Base-by-base conservation (phyloP, 2,888 invertebrate genomes). In the Drosophila niveifrons region DNA sequence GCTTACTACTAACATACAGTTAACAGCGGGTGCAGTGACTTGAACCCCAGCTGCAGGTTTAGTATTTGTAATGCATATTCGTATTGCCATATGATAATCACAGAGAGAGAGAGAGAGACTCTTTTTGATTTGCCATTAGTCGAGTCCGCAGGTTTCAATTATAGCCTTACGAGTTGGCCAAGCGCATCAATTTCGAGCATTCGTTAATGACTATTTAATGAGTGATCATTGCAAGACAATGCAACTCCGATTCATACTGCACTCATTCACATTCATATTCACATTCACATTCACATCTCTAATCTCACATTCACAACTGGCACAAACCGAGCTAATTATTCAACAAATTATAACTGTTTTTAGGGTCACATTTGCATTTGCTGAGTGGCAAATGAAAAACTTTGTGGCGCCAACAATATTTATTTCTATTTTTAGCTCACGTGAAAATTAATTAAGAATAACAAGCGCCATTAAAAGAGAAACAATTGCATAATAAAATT, bases 31-130 rank as follows among this genome's bases (percentile, higher is more conserved):
- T 67, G 77, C 75, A 75, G 66, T 72, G 72, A 77, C 72, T 70
- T 53, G 63, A 76, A 66, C 63, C 75, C 75, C 59, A 53, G 59
- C 13, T 8, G 64, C 53, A 46, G 13, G 43, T 61, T 44, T 63
- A 75, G 58, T 9, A 8, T 64, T 61, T 64, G 34, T 66, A 75
- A 75, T 75, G 62, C 72, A 76, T 59, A 75, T 76, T 78, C 76
- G 76, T 76, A 78, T 17, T 63, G 52, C 52, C 63, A 46, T 76
- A 76, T 76, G 74, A 63, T 78, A 76, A 76, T 76, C 57, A 61
- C n/a, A n/a, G n/a, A n/a, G n/a, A n/a, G n/a, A n/a, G n/a, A n/a
- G n/a, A n/a, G n/a, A n/a, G 59, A 62, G 48, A 13, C 29, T 23
- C 46, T 52, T 28, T 75, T 76, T 75, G 75, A 75, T 75, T 75